Evolutionary conservation across 2,113 vertebrate genomes (phyloP), one percentile per base, ranked within the genome.

Genomic region (Stigmatopora nigra): DNA sequence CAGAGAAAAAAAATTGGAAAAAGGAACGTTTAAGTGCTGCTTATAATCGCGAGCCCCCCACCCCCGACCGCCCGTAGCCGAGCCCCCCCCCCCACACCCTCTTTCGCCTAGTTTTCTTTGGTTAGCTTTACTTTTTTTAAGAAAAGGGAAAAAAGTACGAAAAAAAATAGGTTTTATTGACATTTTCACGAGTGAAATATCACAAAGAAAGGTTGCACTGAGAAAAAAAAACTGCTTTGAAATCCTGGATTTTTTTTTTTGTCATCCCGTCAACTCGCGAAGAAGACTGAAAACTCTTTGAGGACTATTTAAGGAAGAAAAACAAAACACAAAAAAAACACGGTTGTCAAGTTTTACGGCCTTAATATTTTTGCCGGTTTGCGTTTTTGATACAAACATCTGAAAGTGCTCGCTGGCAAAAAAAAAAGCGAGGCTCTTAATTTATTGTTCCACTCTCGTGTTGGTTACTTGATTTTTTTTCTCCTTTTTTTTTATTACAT

Each of bases 381-480:
- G 86, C 70, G 90, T 91, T 76, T 92, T 92, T 92, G 92, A 92
- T 93, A 94, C 93, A 92, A 16, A 48, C 9, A 91, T 94, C 53
- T 89, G 80, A 91, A 94, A 92, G 93, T 95, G 87, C 89, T 88
- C 92, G 92, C 93, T 96, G 6, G 92, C 92, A 91, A 91, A 2
- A 56, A 91, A 91, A 2, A 56, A 56, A 92, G 92, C 75, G 85
- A 84, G 78, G 82, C 74, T 86, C 86, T 96, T 99, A 95, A 99
- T 99, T 99, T 98, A 99, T 98, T 98, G 93, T 94, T 91, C 90
- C 94, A 83, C 77, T 80, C 93, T 92, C 93, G 93, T 94, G 94
- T 95, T 94, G 93, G 93, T 96, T 94, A 45, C 38, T 41, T 41
- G 38, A 41, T 41, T 41, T 41, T 41, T 4, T n/a, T 31, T 80